These are phyloP conservation scores for Didymodactylos carnosus DNA, from an alignment of 2,888 invertebrate genomes.

Conservation along the genomic window DNA sequence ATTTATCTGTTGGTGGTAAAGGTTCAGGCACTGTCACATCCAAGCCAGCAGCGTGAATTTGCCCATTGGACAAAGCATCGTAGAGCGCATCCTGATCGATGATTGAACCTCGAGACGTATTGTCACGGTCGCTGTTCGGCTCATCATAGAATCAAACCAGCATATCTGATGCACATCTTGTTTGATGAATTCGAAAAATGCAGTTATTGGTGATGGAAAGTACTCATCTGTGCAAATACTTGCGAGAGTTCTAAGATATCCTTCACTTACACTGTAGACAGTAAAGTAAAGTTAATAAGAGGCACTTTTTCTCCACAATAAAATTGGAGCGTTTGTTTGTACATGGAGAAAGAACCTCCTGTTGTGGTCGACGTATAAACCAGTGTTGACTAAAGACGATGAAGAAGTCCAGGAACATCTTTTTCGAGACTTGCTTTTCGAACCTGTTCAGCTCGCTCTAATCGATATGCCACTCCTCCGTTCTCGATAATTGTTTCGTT, in stretches of 20 bases:
- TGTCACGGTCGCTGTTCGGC: too few species aligned
- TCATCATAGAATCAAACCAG: background rate
- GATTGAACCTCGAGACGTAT: constrained; percentile 44
- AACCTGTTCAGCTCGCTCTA: background rate
- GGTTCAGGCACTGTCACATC: constrained; percentile 83
- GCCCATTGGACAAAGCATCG: constrained; percentile 48
- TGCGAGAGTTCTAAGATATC: background rate
- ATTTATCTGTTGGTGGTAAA: constrained; percentile 52
- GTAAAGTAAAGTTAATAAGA: background rate
- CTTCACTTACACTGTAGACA: background rate
- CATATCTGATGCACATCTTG: background rate
- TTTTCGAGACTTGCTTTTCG: background rate
- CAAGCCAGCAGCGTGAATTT: constrained; percentile 61
- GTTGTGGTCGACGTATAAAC: background rate
- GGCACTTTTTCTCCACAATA: background rate
- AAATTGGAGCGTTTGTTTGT: background rate
- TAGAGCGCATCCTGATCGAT: constrained; percentile 57
- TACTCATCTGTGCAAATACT: background rate
- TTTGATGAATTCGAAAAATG: background rate
- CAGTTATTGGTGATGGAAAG: background rate
- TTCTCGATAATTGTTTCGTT: background rate
- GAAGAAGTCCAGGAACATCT: background rate
- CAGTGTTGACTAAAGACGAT: background rate
- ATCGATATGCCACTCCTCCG: background rate
- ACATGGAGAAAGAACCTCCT: background rate